phyloP scores from a whole-genome alignment of 2,888 invertebrate genomes.

The Parnassius glacialis region DNA sequence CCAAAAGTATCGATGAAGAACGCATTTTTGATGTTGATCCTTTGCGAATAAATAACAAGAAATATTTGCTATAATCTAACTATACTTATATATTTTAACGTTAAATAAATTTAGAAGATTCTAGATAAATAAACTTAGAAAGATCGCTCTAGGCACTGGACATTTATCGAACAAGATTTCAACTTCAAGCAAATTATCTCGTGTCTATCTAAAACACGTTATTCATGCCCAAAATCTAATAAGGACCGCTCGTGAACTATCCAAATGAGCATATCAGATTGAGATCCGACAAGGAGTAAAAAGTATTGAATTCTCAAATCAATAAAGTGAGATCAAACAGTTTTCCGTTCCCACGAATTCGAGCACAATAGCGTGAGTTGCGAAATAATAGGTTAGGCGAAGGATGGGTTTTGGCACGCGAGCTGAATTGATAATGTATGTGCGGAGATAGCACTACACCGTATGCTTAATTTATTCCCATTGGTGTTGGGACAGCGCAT shows the following conservation, averaged over 20 bases:
- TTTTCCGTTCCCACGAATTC: conserved; percentile 62
- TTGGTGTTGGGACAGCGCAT: conserved; percentile 17
- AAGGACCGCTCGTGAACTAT: conserved; percentile 44
- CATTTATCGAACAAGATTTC: conserved; percentile 1
- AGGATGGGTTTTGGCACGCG: conserved; percentile 36
- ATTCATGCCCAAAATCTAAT: conserved; percentile 20
- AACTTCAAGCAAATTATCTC: conserved; percentile 9
- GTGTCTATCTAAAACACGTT: conserved; percentile 17
- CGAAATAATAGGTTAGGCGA: conserved; percentile 43
- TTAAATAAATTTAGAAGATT: no score
- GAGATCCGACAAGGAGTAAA: conserved; percentile 25
- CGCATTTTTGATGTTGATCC: no score
- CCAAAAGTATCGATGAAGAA: no score
- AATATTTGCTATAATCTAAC: no score
- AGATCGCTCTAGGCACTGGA: not conserved
- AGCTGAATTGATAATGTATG: conserved; percentile 31
- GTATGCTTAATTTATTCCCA: conserved; percentile 22
- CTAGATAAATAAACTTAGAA: not conserved
- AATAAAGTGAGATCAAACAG: conserved; percentile 49
- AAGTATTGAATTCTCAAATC: conserved; percentile 36
- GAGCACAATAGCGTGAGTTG: conserved; percentile 41
- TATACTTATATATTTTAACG: no score
- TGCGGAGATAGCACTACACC: conserved; percentile 10
- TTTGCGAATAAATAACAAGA: no score
- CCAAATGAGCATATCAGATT: conserved; percentile 52